Base-by-base conservation (phyloP, 2,888 invertebrate genomes). In the Caenorhabditis wallacei region DNA sequence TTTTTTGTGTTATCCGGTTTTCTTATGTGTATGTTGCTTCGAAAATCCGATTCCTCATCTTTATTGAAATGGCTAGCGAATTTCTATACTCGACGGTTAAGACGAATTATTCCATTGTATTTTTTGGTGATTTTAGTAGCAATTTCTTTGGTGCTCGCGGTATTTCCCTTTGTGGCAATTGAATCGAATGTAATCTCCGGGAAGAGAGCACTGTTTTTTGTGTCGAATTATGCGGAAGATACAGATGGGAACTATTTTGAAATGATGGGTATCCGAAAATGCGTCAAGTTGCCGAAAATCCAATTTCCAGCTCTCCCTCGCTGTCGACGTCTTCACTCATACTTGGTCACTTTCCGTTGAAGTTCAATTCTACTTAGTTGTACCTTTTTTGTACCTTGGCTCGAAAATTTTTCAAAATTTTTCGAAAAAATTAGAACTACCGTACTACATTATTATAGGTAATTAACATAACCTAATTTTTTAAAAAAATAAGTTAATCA, bases 331-430 rank as follows among this genome's bases (percentile, higher is more conserved):
- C 51, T 51, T 51, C 51, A 51, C 51, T 20, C 51, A 51, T 51
- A 51, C 51, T 4, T 51, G 51, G 51, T 51, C 51, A 13, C 16
- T 51, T 1, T 51, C 51, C 8, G 51, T 40, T 11, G 43, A 43
- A 43, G 43, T 43, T 10, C 43, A 43, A 16, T 43, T 43, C 11
- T 43, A 43, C 11, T 2, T 43, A 1, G 40, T 69, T 16, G 26
- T 56, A 22, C 69, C 69, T 20, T 54, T 69, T 0, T 4, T 69
- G 1, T 56, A 54, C 7, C 13, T 63, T 11, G 16, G 11, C 4
- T 3, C 46, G 4, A 24, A 16, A 26, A n/a, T n/a, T n/a, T n/a
- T n/a, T n/a, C n/a, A n/a, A n/a, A n/a, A n/a, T n/a, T n/a, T n/a
- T n/a, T n/a, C n/a, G n/a, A n/a, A 8, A 1, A 30, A 30, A 3